Conservation (phyloP, 2,113 vertebrate genomes). For the Nymphicus hollandicus region DNA sequence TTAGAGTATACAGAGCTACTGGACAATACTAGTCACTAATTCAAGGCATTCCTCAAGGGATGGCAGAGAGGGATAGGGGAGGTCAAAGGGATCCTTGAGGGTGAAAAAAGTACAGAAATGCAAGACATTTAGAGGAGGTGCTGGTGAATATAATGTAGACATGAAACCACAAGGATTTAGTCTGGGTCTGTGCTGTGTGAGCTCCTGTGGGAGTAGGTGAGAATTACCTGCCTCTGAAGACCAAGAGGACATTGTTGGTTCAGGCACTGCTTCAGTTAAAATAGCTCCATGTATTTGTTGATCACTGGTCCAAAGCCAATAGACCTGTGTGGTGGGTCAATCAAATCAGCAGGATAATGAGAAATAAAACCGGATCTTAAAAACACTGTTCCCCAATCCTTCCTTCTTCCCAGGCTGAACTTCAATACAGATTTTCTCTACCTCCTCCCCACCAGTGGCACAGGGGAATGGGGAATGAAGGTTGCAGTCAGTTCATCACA, state of each 20-base stretch:
- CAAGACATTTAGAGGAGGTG: not conserved
- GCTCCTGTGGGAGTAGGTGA: not conserved
- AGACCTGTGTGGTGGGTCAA: not conserved
- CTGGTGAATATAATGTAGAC: not conserved
- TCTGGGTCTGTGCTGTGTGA: not conserved
- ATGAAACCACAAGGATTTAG: not conserved
- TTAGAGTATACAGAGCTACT: not conserved
- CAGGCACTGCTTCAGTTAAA: not conserved
- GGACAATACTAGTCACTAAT: not conserved
- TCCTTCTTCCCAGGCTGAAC: not conserved
- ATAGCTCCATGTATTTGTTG: not conserved
- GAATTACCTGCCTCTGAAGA: not conserved
- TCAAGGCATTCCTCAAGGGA: not conserved
- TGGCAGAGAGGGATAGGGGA: not conserved
- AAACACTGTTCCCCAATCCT: not conserved
- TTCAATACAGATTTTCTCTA: not conserved
- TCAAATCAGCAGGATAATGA: not conserved
- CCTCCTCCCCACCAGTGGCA: not conserved
- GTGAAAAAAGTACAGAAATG: fast-evolving
- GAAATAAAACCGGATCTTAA: not conserved
- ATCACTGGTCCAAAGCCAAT: not conserved
- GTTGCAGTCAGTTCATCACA: not conserved
- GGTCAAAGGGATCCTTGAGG: not conserved
- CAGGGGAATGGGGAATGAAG: not conserved
- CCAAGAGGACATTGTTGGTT: not conserved